phyloP scores from a whole-genome alignment of 2,888 invertebrate species.

The Pristionchus arcanus region DNA sequence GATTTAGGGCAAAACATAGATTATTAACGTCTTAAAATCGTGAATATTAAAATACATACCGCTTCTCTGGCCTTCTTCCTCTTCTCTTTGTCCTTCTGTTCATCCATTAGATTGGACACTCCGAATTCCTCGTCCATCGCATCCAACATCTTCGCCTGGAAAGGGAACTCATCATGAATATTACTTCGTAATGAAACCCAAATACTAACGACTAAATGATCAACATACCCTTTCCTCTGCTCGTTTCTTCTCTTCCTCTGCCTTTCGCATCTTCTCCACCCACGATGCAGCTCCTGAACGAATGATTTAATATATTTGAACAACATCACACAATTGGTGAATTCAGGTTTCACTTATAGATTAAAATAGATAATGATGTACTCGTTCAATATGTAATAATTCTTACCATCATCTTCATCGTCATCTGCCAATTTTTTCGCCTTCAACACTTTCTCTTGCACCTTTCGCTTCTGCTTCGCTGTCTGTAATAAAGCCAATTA shows the following conservation, averaged over 20 bases:
- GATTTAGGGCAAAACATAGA: too few species aligned
- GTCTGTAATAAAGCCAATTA: constrained; percentile 80
- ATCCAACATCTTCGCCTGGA: constrained; percentile 91
- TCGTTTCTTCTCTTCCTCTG: constrained; percentile 88
- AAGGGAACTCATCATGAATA: neutral
- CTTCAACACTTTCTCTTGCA: constrained; percentile 83
- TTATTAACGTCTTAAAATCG: neutral
- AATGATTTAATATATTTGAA: neutral
- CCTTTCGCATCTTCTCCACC: constrained; percentile 89
- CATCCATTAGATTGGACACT: constrained; percentile 89
- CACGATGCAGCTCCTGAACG: constrained; percentile 82
- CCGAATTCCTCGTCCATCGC: constrained; percentile 97
- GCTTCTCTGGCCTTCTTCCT: constrained; percentile 58
- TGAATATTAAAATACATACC: neutral
- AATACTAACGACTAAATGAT: too few species aligned
- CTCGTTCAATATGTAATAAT: constrained; percentile 1
- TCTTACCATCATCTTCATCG: constrained; percentile 65
- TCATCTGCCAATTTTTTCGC: constrained; percentile 72
- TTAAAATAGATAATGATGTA: constrained; percentile 54
- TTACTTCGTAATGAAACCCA: neutral
- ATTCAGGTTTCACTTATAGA: neutral
- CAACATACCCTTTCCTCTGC: constrained; percentile 85
- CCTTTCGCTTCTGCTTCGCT: constrained; percentile 88
- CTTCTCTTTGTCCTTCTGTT: constrained; percentile 83
- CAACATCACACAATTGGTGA: neutral